Conservation (phyloP, 1,140 invertebrate genomes). For the Samia ricini region DNA sequence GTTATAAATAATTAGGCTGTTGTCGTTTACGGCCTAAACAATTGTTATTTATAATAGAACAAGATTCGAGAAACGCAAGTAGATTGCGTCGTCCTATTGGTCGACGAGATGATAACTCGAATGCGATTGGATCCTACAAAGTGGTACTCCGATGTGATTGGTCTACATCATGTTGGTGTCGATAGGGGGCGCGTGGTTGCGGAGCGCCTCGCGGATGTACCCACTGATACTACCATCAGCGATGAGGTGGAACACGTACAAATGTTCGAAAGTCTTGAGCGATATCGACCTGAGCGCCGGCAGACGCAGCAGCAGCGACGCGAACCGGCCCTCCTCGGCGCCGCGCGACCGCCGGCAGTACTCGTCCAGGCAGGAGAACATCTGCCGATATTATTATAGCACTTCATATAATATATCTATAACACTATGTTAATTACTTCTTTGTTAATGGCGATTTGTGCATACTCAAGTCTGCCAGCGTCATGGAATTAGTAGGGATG, state of each 20-base stretch:
- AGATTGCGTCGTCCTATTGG: no score
- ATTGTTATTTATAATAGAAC: no score
- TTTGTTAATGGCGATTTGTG: no score
- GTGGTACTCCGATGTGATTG: no score
- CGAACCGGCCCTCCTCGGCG: constrained; percentile 95
- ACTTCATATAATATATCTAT: neutral
- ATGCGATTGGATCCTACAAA: no score
- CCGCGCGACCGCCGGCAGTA: constrained; percentile 93
- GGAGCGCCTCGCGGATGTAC: constrained; percentile 86
- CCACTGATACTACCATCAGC: constrained; percentile 85
- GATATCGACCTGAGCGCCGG: constrained; percentile 97
- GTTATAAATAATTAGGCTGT: no score
- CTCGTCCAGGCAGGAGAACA: constrained; percentile 96
- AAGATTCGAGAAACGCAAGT: no score
- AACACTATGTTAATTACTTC: no score
- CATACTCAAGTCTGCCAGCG: no score
- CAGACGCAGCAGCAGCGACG: constrained; percentile 93
- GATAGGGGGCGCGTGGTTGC: constrained; percentile 76
- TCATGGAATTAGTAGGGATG: no score
- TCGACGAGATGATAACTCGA: no score
- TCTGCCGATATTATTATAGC: constrained; percentile 31
- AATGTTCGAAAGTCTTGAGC: constrained; percentile 96
- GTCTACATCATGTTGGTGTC: constrained; percentile 55
- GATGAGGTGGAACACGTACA: constrained; percentile 96
- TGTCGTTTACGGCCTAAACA: no score